Base-by-base conservation (phyloP, 37 sponge, comb jelly and placozoan genomes). In the Hormiphora californensis region DNA sequence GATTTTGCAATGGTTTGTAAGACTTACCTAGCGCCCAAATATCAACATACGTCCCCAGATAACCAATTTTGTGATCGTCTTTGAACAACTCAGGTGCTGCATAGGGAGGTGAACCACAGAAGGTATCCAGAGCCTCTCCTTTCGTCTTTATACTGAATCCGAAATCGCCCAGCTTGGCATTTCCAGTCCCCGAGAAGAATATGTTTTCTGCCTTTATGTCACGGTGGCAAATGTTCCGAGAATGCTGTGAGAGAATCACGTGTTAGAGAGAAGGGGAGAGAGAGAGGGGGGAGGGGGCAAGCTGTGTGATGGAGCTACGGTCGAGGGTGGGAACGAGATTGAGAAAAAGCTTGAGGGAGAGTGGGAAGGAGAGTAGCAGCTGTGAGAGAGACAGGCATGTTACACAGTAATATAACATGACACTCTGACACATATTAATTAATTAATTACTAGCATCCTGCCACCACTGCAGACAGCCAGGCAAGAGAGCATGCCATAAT, bases 131-230 rank as follows among this genome's bases (percentile, higher is more conserved):
- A 1, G 38, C 27, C 17, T 89, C 68, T 21, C 44, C 67, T 33
- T 34, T 32, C 12, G 88, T 55, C 39, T 44, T 65, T 15, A 78
- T 90, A 46, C 94, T 94, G 90, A 94, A 94, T 1, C 94, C 94
- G 90, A 94, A 94, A 54, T 94, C 94, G 23, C 92, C 91, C 21
- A 94, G 81, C 46, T 94, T 94, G 21, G 92, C 89, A 36, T 32
- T 51, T 27, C 86, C 63, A 30, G n/a, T 33, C 0, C 63, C 33
- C 0, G 86, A 86, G 86, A 92, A 94, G 85, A 94, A 88, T 0
- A 94, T 90, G 81, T 94, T 94, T 38, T 94, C 94, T 23, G 94
- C 90, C 54, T 94, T 94, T 22, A 94, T 67, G 86, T 94, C 94
- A 37, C 94, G 63, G 59, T 94, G 94, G 37, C 87, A 46, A 34